Percentiles rank a stretch among this genome's conserved stretches.
Conservation (phyloP, 2,113 vertebrate genomes). For the Arizona elegans region DNA sequence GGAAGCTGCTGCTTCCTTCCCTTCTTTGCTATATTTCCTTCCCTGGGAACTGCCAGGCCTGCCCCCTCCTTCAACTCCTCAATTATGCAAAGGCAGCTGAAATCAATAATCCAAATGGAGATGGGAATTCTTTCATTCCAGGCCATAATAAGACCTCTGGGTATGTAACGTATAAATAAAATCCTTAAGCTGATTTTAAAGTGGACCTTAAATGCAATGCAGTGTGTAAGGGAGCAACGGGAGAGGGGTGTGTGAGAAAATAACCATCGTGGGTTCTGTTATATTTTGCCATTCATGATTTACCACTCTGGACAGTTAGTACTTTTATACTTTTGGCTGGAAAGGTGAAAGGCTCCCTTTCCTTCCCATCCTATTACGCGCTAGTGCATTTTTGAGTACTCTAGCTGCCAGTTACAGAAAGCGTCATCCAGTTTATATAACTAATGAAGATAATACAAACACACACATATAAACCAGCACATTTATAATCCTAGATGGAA, state of each 20-base stretch:
- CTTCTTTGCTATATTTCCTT: not conserved
- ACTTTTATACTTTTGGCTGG: not conserved
- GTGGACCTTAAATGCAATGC: not conserved
- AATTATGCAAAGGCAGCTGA: slow-evolving; percentile 23
- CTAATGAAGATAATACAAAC: not conserved
- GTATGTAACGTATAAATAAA: not conserved
- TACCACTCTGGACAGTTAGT: not conserved
- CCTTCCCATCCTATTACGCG: not conserved
- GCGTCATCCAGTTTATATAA: not conserved
- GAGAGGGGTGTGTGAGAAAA: not conserved
- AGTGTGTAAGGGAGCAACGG: not conserved
- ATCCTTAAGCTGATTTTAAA: not conserved
- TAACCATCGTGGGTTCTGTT: not conserved
- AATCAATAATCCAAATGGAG: slow-evolving; percentile 19
- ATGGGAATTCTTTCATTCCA: slow-evolving; percentile 7
- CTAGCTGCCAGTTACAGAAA: not conserved
- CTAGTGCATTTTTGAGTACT: not conserved
- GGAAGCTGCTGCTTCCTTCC: not conserved
- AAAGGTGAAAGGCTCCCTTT: not conserved
- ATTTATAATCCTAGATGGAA: not conserved
- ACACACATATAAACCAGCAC: not conserved
- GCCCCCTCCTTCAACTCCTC: not conserved
- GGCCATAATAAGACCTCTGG: not conserved
- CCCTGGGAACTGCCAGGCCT: not conserved
- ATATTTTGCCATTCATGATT: not conserved